Evolutionary conservation across 2,113 vertebrate genomes (phyloP).

Genomic region (Psilopsiagon aymara): DNA sequence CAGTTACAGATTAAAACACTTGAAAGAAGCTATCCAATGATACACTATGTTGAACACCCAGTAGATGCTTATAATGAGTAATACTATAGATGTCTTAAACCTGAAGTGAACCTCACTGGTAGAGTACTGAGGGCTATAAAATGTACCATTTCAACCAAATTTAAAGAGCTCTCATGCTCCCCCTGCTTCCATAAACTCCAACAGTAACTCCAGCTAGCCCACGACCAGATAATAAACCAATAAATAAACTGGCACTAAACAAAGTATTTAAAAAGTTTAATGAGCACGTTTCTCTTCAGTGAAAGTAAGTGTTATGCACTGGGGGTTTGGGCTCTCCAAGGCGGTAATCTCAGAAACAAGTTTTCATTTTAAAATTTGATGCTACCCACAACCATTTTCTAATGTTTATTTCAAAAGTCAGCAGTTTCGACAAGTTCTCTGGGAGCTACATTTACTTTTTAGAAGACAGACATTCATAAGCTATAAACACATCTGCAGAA

Average conservation of each 20-base stretch:
- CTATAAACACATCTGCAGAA: not conserved
- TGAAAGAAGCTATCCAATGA: not conserved
- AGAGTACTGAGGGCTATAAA: not conserved
- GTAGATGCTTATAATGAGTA: not conserved
- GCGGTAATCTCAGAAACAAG: not conserved
- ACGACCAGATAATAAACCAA: not conserved
- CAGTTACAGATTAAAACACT: not conserved
- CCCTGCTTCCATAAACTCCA: not conserved
- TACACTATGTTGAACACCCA: not conserved
- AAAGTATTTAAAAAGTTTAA: not conserved
- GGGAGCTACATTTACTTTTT: not conserved
- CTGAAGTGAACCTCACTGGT: not conserved
- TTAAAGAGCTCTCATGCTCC: not conserved
- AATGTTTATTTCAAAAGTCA: not conserved
- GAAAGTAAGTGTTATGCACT: not conserved
- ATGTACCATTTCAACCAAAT: not conserved
- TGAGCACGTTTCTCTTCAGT: not conserved
- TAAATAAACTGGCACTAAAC: not conserved
- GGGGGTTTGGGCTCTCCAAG: not conserved
- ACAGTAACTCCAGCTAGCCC: not conserved
- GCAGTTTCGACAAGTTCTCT: not conserved
- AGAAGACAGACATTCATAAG: not conserved
- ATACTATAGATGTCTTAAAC: not conserved
- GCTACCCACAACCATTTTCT: not conserved
- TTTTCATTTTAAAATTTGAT: not conserved